phyloP scores from a whole-genome alignment of 2,797 vertebrate species.

The Sebastes wilsoni region DNA sequence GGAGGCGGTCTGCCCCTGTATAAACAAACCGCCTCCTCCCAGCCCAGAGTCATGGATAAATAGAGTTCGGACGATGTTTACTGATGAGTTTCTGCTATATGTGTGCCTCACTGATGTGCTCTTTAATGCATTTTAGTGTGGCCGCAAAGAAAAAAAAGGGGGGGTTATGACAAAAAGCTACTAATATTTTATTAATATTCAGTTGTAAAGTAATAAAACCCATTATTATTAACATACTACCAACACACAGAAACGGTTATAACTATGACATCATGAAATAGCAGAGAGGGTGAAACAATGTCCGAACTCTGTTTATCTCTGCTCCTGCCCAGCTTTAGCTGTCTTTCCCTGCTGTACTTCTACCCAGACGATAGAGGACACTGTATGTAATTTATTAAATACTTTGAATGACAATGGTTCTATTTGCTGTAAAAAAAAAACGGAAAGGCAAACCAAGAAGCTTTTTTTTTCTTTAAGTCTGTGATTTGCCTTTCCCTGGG shows the following conservation, averaged over 20 bases:
- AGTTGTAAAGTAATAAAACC: constrained; percentile 33
- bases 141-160: constrained; percentile 1
- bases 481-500: constrained; percentile 65
- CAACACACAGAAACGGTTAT: constrained; percentile 19
- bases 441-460: constrained; percentile 63
- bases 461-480: constrained; percentile 50
- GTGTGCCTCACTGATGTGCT: constrained; percentile 29
- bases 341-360: constrained; percentile 82
- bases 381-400: constrained; percentile 80
- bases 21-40: constrained; percentile 71
- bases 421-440: constrained; percentile 71
- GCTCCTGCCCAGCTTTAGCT: constrained; percentile 57
- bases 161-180: constrained; percentile 36
- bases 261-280: constrained; percentile 20
- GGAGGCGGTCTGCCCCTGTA: constrained; percentile 88
- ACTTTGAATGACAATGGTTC: constrained; percentile 77
- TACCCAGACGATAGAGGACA: constrained; percentile 76
- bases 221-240: constrained; percentile 44
- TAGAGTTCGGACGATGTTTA: constrained; percentile 55
- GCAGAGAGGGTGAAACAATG: constrained; percentile 40
- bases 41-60: constrained; percentile 40
- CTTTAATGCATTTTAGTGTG: constrained; percentile 10
- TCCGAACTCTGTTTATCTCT: constrained; percentile 47
- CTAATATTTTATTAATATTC: constrained; percentile 60
- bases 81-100: constrained; percentile 34